These are phyloP conservation scores for Sycobia sp. DNA, from an alignment of 1,140 invertebrate genomes.

Conservation along the genomic window DNA sequence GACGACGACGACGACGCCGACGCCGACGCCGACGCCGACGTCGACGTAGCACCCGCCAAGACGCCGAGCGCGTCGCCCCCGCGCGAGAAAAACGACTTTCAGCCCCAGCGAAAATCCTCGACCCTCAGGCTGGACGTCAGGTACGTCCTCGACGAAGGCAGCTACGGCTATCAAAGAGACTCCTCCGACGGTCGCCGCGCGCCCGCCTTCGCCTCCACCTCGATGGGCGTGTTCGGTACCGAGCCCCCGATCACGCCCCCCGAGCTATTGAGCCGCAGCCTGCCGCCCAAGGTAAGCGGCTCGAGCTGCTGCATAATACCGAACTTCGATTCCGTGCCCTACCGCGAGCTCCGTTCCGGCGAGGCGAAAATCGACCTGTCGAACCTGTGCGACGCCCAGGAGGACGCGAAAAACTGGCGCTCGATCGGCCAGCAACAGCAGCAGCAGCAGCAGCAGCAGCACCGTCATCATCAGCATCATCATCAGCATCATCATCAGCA, in stretches of 20 bases:
- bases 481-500: background rate
- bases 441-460: background rate
- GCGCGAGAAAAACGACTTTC: no score
- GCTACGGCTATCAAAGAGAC: no score
- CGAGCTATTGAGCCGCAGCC: conserved; percentile 8
- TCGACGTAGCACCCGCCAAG: background rate
- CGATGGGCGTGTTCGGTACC: background rate
- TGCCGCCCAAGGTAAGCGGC: conserved; percentile 3
- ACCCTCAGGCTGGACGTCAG: conserved; percentile 50
- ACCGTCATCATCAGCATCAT: no score
- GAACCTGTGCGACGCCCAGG: conserved; percentile 36
- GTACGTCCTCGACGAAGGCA: conserved; percentile 41
- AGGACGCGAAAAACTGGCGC: conserved; percentile 40
- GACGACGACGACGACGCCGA: no score
- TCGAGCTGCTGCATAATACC: conserved; percentile 16
- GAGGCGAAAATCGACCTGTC: conserved; percentile 29
- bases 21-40: no score
- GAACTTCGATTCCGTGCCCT: conserved; percentile 27
- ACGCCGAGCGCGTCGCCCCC: conserved; percentile 8
- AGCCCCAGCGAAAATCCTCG: conserved; percentile 48
- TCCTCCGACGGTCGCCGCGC: background rate
- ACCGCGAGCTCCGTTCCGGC: conserved; percentile 11
- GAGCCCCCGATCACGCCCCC: background rate
- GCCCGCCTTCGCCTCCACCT: background rate
- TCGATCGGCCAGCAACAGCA: conserved; percentile 30